Percentiles rank a stretch among this genome's conserved stretches.
These are phyloP conservation scores for Anthrax anthrax DNA, from an alignment of 2,888 invertebrate genomes.

Conservation along the genomic window DNA sequence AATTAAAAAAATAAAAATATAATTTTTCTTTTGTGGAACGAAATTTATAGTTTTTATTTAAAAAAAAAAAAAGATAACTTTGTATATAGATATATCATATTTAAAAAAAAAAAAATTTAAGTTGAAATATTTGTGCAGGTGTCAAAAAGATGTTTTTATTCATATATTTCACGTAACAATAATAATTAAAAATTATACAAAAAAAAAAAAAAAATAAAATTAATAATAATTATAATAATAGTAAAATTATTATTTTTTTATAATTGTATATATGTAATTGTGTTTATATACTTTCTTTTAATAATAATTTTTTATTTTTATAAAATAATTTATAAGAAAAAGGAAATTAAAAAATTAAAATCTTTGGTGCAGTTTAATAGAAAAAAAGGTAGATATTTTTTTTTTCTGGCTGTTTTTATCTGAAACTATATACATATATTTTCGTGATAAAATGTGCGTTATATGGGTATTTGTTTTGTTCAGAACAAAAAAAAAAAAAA, in stretches of 20 bases:
- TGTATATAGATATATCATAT: not conserved
- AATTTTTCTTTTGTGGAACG: not conserved
- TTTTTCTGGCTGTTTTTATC: not conserved
- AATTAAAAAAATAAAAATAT: not conserved
- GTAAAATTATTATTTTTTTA: too few relatives aligned
- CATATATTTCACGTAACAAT: conserved; percentile 5
- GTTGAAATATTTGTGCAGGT: conserved; percentile 6
- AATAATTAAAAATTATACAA: not conserved
- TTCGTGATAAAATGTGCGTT: too few relatives aligned
- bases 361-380: not conserved
- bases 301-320: too few relatives aligned
- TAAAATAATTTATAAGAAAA: not conserved
- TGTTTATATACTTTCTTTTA: too few relatives aligned
- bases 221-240: too few relatives aligned
- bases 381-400: too few relatives aligned
- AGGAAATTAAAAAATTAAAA: not conserved
- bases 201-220: not conserved
- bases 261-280: too few relatives aligned
- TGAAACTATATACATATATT: not conserved
- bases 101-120: not conserved
- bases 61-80: not conserved
- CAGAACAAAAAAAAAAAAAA: too few relatives aligned
- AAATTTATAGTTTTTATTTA: not conserved
- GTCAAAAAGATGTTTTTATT: conserved; percentile 16
- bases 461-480: too few relatives aligned